A percentile compares a stretch with the other conserved stretches of the same genome.
phyloP scores from a whole-genome alignment of 2,888 invertebrate species.

The Priocnemis perturbator region DNA sequence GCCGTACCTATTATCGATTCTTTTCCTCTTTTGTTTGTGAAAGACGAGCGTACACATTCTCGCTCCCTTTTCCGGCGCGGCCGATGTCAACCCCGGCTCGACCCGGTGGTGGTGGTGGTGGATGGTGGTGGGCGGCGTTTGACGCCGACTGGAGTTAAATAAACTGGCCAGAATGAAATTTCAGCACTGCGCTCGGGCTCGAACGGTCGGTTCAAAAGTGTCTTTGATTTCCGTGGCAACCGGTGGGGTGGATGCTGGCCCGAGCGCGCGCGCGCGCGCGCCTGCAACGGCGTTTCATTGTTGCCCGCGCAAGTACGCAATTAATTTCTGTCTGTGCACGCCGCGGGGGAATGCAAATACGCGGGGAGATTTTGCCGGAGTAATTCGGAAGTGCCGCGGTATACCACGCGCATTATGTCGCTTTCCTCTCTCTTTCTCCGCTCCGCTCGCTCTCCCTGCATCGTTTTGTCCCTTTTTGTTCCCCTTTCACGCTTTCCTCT shows the following conservation, averaged over 20 bases:
- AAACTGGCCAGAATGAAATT: slow-evolving; percentile 45
- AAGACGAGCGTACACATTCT: no score
- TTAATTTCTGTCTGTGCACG: slow-evolving; percentile 69
- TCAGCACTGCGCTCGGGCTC: slow-evolving; percentile 32
- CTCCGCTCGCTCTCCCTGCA: slow-evolving; percentile 16
- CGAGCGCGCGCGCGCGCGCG: slow-evolving; percentile 34
- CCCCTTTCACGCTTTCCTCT: slow-evolving; percentile 1
- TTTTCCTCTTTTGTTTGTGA: no score
- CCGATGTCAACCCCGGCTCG: no score
- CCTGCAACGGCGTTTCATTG: slow-evolving; percentile 61
- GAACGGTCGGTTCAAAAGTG: no score
- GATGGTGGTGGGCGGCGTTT: no score
- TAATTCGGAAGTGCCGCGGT: slow-evolving; percentile 71
- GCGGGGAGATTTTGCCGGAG: slow-evolving; percentile 68
- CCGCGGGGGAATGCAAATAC: slow-evolving; percentile 67
- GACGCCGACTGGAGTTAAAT: slow-evolving; percentile 23
- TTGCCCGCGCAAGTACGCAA: slow-evolving; percentile 68
- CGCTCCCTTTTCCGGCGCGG: no score
- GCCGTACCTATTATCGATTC: no score
- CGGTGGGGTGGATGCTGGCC: slow-evolving; percentile 40
- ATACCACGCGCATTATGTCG: slow-evolving; percentile 69
- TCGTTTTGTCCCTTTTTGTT: slow-evolving; percentile 26
- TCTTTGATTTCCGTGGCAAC: slow-evolving; percentile 60
- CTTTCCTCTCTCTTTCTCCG: slow-evolving; percentile 51
- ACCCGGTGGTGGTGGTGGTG: no score